Evolutionary conservation across 2,113 vertebrate genomes (phyloP).

Genomic region (Microtus oregoni): DNA sequence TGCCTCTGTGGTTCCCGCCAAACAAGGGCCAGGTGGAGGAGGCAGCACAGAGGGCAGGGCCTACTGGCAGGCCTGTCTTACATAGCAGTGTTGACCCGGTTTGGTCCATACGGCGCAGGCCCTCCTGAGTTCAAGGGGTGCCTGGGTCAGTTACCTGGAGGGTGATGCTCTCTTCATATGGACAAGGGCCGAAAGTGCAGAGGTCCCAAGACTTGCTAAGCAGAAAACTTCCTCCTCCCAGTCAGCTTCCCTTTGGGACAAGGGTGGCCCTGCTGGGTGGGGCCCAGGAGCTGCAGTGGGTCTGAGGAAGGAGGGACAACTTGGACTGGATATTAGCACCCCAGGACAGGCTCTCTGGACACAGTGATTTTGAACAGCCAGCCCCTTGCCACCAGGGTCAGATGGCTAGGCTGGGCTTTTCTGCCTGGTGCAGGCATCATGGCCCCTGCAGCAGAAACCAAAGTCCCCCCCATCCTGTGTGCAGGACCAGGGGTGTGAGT

Average conservation of each 20-base stretch:
- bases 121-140: neutral
- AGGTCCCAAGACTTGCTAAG: neutral
- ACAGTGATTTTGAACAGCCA: neutral
- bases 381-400: constrained; percentile 14
- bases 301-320: constrained; percentile 12
- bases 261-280: constrained; percentile 37
- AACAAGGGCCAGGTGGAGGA: neutral
- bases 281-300: neutral
- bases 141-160: constrained; percentile 8
- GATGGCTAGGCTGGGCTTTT: constrained; percentile 32
- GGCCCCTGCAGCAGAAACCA: constrained; percentile 75
- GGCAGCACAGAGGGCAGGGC: neutral
- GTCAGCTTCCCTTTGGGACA: constrained; percentile 12
- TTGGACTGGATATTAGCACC: neutral
- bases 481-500: neutral
- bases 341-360: neutral
- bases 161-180: neutral
- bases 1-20: neutral
- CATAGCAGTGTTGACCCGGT: constrained; percentile 65
- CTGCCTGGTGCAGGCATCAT: constrained; percentile 61
- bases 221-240: neutral
- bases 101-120: neutral
- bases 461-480: constrained; percentile 60
- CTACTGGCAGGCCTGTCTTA: neutral
- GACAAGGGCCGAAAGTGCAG: neutral